Evolutionary conservation across 2,888 invertebrate species (phyloP), one percentile per base, ranked within the genome.

Genomic region (Carpatolechia fugitivella): DNA sequence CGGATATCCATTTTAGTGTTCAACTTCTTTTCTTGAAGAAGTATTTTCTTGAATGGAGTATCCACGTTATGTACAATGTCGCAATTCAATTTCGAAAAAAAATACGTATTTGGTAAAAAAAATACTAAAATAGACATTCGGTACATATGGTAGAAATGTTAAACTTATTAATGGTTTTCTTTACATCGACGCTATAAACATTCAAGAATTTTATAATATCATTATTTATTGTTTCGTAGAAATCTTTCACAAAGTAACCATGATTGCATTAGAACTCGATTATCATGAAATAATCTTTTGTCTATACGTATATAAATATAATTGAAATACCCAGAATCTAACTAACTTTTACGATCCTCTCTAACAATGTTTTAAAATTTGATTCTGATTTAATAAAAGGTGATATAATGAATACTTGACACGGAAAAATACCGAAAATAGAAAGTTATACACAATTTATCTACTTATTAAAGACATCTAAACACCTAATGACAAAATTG

Each of bases 111-210:
- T 24, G 24, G 24, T 24, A 4, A 24, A 24, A 24, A 6, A 44
- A 41, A 41, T 20, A 24, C 29, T 50, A 29, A 50, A 44, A 29
- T 50, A 24, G 38, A 30, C 50, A 50, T 13, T n/a, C 24, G 10
- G 33, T 68, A 63, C 70, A n/a, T n/a, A n/a, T n/a, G 70, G 68
- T 73, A 74, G 71, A 65, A 76, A 68, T 65, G 74, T 76, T 76
- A 64, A 71, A 71, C 63, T 66, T 59, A 58, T 69, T 62, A 68
- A 70, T 64, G 64, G 76, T 75, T 59, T 54, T 59, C 66, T 75
- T 75, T 69, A 65, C 60, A 61, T 67, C 62, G 57, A 65, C 64
- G 69, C 63, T 63, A 74, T 69, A 58, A 61, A 69, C 65, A 69
- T 70, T 76, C 63, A 68, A 70, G 69, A 72, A 72, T 68, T 63